phyloP scores from a whole-genome alignment of 2,113 vertebrate species.

The Felis chaus region DNA sequence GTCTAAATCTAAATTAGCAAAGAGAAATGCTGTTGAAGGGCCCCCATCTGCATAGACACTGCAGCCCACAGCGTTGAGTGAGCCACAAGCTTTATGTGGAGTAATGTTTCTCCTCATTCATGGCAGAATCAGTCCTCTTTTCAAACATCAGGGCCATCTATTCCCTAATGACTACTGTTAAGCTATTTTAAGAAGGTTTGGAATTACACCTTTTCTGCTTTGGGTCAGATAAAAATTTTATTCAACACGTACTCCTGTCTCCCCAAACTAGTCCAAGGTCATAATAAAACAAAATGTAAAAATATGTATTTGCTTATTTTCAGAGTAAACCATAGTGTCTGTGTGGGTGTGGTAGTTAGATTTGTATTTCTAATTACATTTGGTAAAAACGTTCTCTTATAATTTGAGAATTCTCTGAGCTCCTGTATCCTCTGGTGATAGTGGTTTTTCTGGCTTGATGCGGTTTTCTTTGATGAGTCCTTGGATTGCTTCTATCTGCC shows the following conservation, averaged over 20 bases:
- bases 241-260: background rate
- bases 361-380: background rate
- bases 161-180: background rate
- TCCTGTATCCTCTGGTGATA: too few relatives aligned
- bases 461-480: background rate
- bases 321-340: background rate
- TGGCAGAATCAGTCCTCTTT: background rate
- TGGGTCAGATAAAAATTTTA: background rate
- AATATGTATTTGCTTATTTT: background rate
- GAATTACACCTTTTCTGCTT: background rate
- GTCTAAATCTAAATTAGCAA: background rate
- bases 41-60: background rate
- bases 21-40: background rate
- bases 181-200: background rate
- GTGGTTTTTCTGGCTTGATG: background rate
- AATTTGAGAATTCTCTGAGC: background rate
- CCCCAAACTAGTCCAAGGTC: background rate
- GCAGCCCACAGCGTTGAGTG: background rate
- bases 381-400: background rate
- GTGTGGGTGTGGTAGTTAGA: background rate
- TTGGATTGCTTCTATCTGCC: background rate
- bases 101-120: background rate
- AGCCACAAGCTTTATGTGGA: rapidly evolving
- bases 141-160: background rate
- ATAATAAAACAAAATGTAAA: background rate